A percentile compares a stretch with the other conserved stretches of the same genome.
phyloP scores from a whole-genome alignment of 2,113 vertebrate genomes.

The Scortum barcoo region DNA sequence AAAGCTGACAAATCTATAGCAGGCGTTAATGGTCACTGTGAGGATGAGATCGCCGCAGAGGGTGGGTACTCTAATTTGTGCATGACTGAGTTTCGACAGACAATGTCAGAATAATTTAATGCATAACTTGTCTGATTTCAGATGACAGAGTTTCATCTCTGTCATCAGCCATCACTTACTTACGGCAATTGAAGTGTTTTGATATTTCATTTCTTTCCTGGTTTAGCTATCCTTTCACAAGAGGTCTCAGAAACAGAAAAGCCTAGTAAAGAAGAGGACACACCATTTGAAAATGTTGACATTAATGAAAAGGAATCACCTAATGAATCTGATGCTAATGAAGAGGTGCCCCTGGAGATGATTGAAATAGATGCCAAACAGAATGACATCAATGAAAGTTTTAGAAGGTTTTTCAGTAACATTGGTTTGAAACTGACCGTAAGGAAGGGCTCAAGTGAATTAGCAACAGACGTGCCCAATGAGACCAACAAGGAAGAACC shows the following conservation, averaged over 20 bases:
- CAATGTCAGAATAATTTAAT: no score
- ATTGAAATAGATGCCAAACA: constrained; percentile 77
- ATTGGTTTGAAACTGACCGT: constrained; percentile 92
- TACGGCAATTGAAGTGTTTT: background rate
- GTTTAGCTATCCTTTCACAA: constrained; percentile 77
- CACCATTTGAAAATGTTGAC: constrained; percentile 56
- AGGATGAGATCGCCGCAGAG: constrained; percentile 63
- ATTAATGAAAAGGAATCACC: constrained; percentile 75
- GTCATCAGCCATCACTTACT: background rate
- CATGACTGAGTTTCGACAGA: constrained; percentile 1
- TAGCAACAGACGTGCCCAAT: constrained; percentile 79
- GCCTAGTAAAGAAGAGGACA: constrained; percentile 66
- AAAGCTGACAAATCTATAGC: constrained; percentile 77
- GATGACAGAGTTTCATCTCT: constrained; percentile 12
- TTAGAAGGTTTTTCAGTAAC: constrained; percentile 93
- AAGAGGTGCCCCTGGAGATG: constrained; percentile 72
- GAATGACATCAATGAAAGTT: constrained; percentile 88
- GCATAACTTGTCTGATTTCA: constrained; percentile 4
- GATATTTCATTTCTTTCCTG: constrained; percentile 62
- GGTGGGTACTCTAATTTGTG: constrained; percentile 70
- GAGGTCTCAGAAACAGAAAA: constrained; percentile 77
- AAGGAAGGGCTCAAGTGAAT: constrained; percentile 89
- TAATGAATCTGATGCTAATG: constrained; percentile 49
- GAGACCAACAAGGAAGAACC: constrained; percentile 77
- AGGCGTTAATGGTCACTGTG: constrained; percentile 62